These are phyloP conservation scores for Actinia equina DNA, from an alignment of 64 coral and sea anemone genomes.

Conservation along the genomic window DNA sequence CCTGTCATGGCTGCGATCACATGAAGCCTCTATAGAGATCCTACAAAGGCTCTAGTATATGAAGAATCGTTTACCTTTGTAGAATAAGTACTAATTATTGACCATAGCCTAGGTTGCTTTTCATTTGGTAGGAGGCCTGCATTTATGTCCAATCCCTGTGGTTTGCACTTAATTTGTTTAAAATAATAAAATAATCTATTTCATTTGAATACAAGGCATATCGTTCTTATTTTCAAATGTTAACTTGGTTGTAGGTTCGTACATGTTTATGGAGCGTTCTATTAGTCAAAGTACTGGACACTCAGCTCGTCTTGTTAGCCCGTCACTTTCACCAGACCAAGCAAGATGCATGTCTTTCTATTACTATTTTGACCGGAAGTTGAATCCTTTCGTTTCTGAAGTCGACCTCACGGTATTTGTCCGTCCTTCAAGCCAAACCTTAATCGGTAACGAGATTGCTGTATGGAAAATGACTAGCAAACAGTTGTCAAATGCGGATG, in stretches of 20 bases:
- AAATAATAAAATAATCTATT: too few species aligned
- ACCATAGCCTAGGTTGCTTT: too few species aligned
- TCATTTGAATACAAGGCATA: too few species aligned
- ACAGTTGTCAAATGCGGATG: neutral
- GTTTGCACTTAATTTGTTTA: too few species aligned
- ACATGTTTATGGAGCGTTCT: neutral
- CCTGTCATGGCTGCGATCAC: too few species aligned
- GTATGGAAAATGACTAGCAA: neutral
- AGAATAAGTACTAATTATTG: too few species aligned
- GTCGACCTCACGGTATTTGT: neutral
- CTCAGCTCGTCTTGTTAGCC: neutral
- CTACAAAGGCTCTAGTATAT: too few species aligned
- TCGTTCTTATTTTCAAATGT: too few species aligned
- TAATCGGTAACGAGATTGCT: neutral
- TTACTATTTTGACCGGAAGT: neutral
- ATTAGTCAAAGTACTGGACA: neutral
- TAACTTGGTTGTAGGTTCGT: neutral
- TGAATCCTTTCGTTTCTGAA: neutral
- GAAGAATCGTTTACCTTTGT: too few species aligned
- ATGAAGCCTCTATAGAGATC: too few species aligned
- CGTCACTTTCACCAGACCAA: neutral
- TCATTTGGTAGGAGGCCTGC: too few species aligned
- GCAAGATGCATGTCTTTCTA: constrained; percentile 13
- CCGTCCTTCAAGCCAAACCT: neutral
- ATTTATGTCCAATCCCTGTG: too few species aligned